These are phyloP conservation scores for Drosophila formosana DNA, from an alignment of 2,888 invertebrate species.

Conservation along the genomic window DNA sequence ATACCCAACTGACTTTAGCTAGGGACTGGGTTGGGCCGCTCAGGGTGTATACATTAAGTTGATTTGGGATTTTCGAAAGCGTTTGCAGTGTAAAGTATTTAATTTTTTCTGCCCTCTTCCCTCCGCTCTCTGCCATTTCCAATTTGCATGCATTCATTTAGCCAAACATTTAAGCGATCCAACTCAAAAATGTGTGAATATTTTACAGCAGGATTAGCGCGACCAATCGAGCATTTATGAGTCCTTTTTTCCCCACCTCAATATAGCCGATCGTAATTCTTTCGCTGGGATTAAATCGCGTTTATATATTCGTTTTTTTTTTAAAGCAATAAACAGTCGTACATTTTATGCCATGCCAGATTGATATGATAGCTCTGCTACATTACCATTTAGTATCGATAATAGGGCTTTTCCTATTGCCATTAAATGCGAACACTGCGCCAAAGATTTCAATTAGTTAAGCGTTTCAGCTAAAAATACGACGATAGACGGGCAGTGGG, in stretches of 20 bases:
- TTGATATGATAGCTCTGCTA: background rate
- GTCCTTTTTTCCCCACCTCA: background rate
- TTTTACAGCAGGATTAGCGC: slow-evolving; percentile 15
- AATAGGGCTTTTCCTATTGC: slow-evolving; percentile 32
- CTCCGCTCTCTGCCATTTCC: slow-evolving; percentile 3
- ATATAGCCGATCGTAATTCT: background rate
- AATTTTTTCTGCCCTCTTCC: slow-evolving; percentile 21
- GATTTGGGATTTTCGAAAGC: slow-evolving; percentile 45
- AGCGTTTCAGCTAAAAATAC: slow-evolving; percentile 62
- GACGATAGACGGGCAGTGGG: slow-evolving; percentile 22
- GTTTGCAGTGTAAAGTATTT: slow-evolving; percentile 14
- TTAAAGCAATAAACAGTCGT: slow-evolving; percentile 3
- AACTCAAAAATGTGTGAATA: slow-evolving; percentile 19
- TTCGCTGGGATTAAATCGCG: background rate
- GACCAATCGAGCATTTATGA: slow-evolving; percentile 1
- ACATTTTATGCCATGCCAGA: background rate
- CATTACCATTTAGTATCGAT: slow-evolving; percentile 55
- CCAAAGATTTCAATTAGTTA: slow-evolving; percentile 76
- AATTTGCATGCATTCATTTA: slow-evolving; percentile 51
- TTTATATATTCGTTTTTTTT: background rate
- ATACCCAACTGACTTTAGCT: slow-evolving; percentile 39
- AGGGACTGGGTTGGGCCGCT: background rate
- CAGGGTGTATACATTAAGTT: slow-evolving; percentile 40
- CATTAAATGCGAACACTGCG: slow-evolving; percentile 36
- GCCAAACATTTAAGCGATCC: slow-evolving; percentile 31